phyloP scores from a whole-genome alignment of 2,113 vertebrate species.

The Anoura caudifer region DNA sequence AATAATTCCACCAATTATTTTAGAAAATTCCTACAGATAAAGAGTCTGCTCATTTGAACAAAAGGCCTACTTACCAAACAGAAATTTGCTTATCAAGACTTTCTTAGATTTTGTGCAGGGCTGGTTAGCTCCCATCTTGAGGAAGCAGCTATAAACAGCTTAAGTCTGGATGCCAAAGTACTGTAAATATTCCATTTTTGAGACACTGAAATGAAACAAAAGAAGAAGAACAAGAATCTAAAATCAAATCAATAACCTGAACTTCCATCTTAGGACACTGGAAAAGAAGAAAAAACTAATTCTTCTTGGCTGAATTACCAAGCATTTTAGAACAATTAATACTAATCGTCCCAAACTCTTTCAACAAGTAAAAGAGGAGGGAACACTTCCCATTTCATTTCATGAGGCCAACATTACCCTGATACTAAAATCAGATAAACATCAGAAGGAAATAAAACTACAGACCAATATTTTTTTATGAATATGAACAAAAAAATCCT shows the following conservation, averaged over 20 bases:
- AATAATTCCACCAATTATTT: not conserved
- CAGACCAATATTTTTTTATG: not conserved
- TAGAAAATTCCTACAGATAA: not conserved
- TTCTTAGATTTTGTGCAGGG: not conserved
- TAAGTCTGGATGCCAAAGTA: not conserved
- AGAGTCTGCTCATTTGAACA: not conserved
- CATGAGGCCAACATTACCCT: not conserved
- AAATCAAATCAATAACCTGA: not conserved
- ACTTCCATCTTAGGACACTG: not conserved
- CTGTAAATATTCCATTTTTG: not conserved
- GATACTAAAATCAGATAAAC: not conserved
- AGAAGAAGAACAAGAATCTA: not conserved
- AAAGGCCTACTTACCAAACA: not conserved
- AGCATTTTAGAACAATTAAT: no score
- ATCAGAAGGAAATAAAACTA: not conserved
- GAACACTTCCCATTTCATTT: not conserved
- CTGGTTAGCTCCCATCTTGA: not conserved
- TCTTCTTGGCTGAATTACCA: no score
- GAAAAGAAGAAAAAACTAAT: not conserved
- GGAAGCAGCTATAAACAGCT: no score
- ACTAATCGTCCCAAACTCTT: no score
- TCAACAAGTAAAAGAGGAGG: no score
- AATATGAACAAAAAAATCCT: not conserved
- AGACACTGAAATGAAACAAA: not conserved
- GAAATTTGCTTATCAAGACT: not conserved